phyloP scores from a whole-genome alignment of 2,797 vertebrate genomes.

The Sparus aurata region DNA sequence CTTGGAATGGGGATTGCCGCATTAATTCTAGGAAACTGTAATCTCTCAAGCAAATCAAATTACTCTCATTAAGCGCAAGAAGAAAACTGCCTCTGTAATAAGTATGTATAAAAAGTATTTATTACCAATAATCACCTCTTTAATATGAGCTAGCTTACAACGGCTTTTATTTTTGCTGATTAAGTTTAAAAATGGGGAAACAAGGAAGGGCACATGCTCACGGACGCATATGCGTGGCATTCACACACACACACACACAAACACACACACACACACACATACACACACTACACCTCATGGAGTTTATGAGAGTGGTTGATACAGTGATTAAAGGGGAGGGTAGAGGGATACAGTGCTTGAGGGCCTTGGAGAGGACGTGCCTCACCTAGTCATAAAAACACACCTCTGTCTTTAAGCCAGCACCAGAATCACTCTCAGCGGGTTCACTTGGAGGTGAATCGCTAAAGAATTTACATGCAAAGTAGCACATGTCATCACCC shows the following conservation, averaged over 20 bases:
- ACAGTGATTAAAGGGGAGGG: constrained; percentile 87
- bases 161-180: constrained; percentile 89
- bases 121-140: constrained; percentile 98
- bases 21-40: constrained; percentile 99
- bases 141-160: constrained; percentile 86
- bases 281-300: constrained; percentile 80
- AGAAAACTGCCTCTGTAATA: constrained; percentile 99
- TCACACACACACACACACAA: constrained; percentile 24
- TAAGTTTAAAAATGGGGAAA: constrained; percentile 87
- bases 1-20: constrained; percentile 97
- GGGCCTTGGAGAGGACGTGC: constrained; percentile 83
- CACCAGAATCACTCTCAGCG: constrained; percentile 70
- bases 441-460: constrained; percentile 85
- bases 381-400: constrained; percentile 86
- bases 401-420: constrained; percentile 84
- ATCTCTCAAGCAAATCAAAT: constrained; percentile 99
- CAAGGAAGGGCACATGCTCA: constrained; percentile 81
- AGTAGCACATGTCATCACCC: constrained; percentile 80
- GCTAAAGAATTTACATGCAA: constrained; percentile 83
- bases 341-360: constrained; percentile 78
- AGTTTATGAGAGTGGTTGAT: constrained; percentile 85
- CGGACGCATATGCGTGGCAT: constrained; percentile 46
- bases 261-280: constrained; percentile 51
- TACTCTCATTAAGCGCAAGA: constrained; percentile 99
- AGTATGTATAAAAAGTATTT: constrained; percentile 94